Conservation (phyloP, 2,113 vertebrate genomes). For the Vulpes lagopus region DNA sequence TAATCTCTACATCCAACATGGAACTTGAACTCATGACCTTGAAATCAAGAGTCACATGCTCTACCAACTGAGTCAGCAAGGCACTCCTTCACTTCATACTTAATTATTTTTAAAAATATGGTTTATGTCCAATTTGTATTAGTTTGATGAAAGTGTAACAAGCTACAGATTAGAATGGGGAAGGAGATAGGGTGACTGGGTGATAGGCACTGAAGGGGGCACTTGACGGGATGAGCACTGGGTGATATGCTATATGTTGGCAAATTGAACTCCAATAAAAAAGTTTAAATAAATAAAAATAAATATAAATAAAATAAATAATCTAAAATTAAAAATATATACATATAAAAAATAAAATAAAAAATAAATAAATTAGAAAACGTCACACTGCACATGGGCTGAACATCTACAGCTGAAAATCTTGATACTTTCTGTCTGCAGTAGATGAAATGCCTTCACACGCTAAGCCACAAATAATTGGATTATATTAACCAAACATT, state of each 20-base stretch:
- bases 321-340: too few species aligned
- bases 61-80: background rate
- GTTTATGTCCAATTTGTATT: background rate
- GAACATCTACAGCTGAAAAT: background rate
- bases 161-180: background rate
- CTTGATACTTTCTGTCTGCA: slow-evolving; percentile 10
- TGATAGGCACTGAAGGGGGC: too few species aligned
- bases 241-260: too few species aligned
- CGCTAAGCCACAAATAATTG: background rate
- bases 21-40: background rate
- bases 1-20: background rate
- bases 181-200: too few species aligned
- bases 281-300: too few species aligned
- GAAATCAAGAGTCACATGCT: background rate
- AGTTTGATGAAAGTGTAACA: slow-evolving; percentile 17
- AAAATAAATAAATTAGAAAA: background rate
- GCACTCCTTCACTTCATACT: background rate
- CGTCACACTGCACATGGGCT: background rate
- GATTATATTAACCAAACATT: background rate
- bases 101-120: background rate
- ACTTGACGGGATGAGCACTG: too few species aligned
- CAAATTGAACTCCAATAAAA: too few species aligned
- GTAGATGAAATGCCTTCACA: slow-evolving; percentile 27
- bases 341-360: too few species aligned
- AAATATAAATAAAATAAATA: too few species aligned